Evolutionary conservation across 2,797 vertebrate species (phyloP), one percentile per base, ranked within the genome.

Genomic region (Streptopelia turtur): DNA sequence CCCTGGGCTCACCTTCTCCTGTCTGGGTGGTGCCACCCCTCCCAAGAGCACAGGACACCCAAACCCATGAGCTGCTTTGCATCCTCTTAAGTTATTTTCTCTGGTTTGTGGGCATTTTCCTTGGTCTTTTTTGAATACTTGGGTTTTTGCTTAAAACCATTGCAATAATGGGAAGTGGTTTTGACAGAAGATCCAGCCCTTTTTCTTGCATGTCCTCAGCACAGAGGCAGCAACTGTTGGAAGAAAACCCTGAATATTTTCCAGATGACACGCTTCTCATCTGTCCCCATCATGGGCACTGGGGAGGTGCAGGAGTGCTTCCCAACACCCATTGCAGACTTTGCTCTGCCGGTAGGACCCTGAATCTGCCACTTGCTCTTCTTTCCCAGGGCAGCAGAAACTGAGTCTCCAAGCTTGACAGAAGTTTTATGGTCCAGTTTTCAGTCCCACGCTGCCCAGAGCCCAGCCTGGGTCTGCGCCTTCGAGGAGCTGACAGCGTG

Each of bases 211-310:
- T 69, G 60, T 89, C 75, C 89, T 90, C 81, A 84, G 56, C 56
- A 31, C 27, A 82, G 45, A 89, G 47, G 47, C 66, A 92, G 30
- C 22, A 64, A 56, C 59, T 50, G 47, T 57, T 64, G 84, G 83
- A 61, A 89, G 45, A 87, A 94, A 95, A 85, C 18, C 33, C 50
- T 33, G 56, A 31, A 76, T 93, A 66, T 89, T 93, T 96, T 89
- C 87, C 1, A 1, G 52, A 57, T 92, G 84, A 89, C 5, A 4
- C 3, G 3, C 10, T 84, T 79, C 45, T 84, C 47, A 25, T 90
- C 92, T 55, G 50, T 80, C 23, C 4, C 33, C 49, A 16, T 17
- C 16, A 16, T 39, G 70, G 76, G 63, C 70, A 33, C 66, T 47
- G 47, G 59, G 41, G 87, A 96, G 71, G 76, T 55, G 45, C 63